Base-by-base conservation (phyloP, 2,888 invertebrate genomes). In the Ypsolopha sequella region DNA sequence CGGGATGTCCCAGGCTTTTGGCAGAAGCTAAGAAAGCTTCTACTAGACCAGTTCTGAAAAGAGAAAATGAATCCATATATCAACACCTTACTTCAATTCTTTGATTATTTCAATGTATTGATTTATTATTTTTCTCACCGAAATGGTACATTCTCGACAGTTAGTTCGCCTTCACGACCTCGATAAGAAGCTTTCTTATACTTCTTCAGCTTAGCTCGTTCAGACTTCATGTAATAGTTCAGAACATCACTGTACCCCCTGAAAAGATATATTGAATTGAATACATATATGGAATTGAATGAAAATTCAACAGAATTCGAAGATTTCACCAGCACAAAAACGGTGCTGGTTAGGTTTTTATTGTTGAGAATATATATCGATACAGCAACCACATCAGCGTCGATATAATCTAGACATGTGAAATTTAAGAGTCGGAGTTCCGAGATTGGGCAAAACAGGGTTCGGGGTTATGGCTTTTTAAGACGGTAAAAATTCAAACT, bases 191-290 rank as follows among this genome's bases (percentile, higher is more conserved):
- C 73, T 46, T 87, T 75, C 58, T 81, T 86, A 39, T 88, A 88
- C 60, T 82, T 76, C 69, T 76, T 78, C 55, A 86, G 58, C 56
- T 81, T 77, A 3, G 85, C 76, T 56, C 78, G 80, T 72, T 92
- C 91, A 0, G 90, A 89, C 73, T 91, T 91, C 50, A 86, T 79
- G 61, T 88, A 92, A 66, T 91, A 90, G 33, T 82, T 80, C 53
- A 91, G 63, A 34, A 91, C 88, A 43, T 91, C 89, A 1, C 80
- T 62, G 63, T 89, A 90, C 24, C 91, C 88, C 95, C 95, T 86
- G 72, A 54, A 61, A 62, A 43, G n/a, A 8, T 8, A 9, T 33
- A 45, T 33, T 24, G n/a, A 45, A 45, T 34, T n/a, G 34, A 33
- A 7, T 45, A 45, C 38, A 38, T n/a, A 2, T 38, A 38, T 4